Percentiles rank a stretch among this genome's conserved stretches.
Conservation (phyloP, 2,113 vertebrate genomes). For the Myodes glareolus region DNA sequence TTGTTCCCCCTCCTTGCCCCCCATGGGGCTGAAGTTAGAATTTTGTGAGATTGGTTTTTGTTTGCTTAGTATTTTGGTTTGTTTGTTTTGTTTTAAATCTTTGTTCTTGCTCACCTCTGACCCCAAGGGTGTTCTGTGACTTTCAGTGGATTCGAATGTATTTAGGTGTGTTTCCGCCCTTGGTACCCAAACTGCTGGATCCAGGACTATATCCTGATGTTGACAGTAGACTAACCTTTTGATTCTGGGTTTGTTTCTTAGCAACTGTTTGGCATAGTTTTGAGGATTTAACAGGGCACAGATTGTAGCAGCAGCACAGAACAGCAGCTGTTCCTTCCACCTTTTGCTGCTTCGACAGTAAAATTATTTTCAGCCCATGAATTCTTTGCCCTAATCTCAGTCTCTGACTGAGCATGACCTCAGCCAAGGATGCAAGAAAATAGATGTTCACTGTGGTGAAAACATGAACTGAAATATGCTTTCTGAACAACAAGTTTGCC, state of each 20-base stretch:
- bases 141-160: background rate
- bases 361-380: conserved; percentile 41
- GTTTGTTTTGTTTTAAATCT: background rate
- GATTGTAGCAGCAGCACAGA: background rate
- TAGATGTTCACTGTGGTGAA: background rate
- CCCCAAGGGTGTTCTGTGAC: background rate
- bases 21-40: background rate
- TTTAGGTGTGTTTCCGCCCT: background rate
- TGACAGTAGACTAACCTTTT: background rate
- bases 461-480: background rate
- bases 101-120: background rate
- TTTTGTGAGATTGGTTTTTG: background rate
- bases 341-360: background rate
- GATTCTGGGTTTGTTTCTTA: background rate
- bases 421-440: background rate
- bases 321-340: background rate
- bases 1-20: background rate
- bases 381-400: conserved; percentile 40
- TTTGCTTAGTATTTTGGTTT: background rate
- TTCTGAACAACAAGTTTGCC: background rate
- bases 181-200: background rate
- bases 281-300: background rate
- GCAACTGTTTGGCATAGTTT: background rate
- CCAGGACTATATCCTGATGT: background rate
- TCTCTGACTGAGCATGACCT: background rate